Base-by-base conservation (phyloP, 2,888 invertebrate species). In the Cryptophagus acutangulus region DNA sequence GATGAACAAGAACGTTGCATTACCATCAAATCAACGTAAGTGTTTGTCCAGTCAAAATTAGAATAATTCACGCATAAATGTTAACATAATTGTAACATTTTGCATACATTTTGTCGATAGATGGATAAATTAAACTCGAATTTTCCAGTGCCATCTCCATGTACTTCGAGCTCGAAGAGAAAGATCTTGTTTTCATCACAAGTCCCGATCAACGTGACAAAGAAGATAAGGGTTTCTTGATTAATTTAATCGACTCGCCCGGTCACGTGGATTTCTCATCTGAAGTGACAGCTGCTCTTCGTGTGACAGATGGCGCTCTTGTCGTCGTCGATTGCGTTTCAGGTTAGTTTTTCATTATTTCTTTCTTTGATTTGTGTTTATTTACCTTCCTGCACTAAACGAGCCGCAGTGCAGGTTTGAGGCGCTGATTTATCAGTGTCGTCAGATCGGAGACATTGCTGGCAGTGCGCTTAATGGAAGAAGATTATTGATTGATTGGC, bases 221-320 rank as follows among this genome's bases (percentile, higher is more conserved):
- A 75, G 82, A 76, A 18, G 84, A 84, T 57, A 88, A 85, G 72
- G 96, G 95, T 75, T 99, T 99, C 82, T 87, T 99, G 73, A 99
- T 99, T 77, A 99, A 99, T 73, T 76, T 99, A 73, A 99, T 99
- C 61, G 99, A 99, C 74, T 99, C 99, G 13, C 99, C 99, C 57
- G 99, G 99, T 54, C 99, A 99, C 87, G 99, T 99, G 66, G 99
- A 99, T 75, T 99, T 99, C 78, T 97, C 97, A 2, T 95, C 94
- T 53, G 97, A 99, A 76, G 99, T 99, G 55, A 99, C 99, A 39
- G 99, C 99, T 62, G 99, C 99, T 58, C 87, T 99, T 53, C 93
- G 99, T 78, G 99, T 99, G 35, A 99, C 99, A 65, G 99, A 99
- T 73, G 99, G 99, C 70, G 99, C 99, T 61, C 83, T 99, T 46